These are phyloP conservation scores for Bucco capensis DNA, from an alignment of 2,113 vertebrate genomes.

Conservation along the genomic window DNA sequence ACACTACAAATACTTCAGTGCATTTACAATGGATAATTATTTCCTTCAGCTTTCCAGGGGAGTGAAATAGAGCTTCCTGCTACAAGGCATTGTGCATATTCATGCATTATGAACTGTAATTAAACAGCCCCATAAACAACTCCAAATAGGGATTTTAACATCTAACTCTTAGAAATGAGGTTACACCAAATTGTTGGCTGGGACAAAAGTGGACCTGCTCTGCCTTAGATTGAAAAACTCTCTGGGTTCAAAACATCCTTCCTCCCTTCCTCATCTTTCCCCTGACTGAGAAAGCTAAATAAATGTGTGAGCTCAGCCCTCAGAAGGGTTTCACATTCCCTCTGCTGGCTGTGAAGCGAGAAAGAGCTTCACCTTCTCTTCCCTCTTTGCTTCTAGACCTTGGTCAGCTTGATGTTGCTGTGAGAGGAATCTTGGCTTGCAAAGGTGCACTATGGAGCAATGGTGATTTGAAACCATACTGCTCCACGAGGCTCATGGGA, in stretches of 20 bases:
- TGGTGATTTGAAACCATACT: neutral
- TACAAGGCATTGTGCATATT: accelerated
- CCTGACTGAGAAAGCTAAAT: neutral
- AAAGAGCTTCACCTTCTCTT: neutral
- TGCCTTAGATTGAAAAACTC: neutral
- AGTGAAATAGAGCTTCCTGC: slow-evolving; percentile 34
- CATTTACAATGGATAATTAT: slow-evolving; percentile 7
- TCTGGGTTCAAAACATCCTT: accelerated
- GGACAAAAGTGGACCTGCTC: neutral
- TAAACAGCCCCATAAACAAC: neutral
- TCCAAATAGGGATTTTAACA: neutral
- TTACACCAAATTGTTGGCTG: neutral
- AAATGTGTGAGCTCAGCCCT: neutral
- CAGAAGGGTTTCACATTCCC: neutral
- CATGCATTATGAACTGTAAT: accelerated
- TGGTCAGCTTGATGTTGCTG: neutral
- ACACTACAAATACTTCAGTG: neutral
- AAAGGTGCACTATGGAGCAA: neutral
- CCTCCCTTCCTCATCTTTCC: neutral
- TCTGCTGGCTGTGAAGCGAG: neutral
- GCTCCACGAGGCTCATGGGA: neutral
- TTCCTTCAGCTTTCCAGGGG: slow-evolving; percentile 21
- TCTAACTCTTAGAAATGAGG: neutral
- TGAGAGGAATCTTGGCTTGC: neutral
- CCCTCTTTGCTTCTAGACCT: neutral